Evolutionary conservation across 1,140 invertebrate genomes (phyloP).

Genomic region (Cydia fagiglandana): DNA sequence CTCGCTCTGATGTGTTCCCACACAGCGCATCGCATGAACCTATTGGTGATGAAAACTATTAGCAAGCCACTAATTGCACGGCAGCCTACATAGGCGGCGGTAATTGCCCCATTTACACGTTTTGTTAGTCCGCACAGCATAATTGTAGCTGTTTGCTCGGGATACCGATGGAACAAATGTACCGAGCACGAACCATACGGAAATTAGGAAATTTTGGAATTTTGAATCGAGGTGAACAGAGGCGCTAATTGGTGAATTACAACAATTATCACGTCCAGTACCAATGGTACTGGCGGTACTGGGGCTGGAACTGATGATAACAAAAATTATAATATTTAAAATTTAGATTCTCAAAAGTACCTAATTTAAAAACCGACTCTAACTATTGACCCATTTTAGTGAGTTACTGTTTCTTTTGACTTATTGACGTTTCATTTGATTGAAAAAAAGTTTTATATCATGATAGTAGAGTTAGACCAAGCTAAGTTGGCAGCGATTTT

Average conservation of each 20-base stretch:
- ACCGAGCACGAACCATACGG: conserved; percentile 53
- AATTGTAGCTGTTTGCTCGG: conserved; percentile 73
- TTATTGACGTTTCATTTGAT: no score
- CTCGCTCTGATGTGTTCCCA: conserved; percentile 59
- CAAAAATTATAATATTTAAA: not conserved
- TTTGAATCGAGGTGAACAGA: conserved; percentile 32
- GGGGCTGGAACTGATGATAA: not conserved
- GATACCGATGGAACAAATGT: conserved; percentile 57
- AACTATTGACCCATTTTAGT: no score
- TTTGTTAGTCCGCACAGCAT: conserved; percentile 73
- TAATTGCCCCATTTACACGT: conserved; percentile 78
- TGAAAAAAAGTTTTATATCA: no score
- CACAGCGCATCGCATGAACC: conserved; percentile 53
- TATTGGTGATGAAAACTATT: conserved; percentile 77
- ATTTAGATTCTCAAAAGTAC: not conserved
- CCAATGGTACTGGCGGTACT: not conserved
- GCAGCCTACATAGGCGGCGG: conserved; percentile 72
- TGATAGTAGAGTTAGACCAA: no score
- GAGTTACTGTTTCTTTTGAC: no score
- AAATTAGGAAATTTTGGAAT: conserved; percentile 51
- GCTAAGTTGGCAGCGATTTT: no score
- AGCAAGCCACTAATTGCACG: conserved; percentile 75
- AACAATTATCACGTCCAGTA: conserved; percentile 3
- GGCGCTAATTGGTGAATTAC: conserved; percentile 35
- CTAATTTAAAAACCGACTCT: no score